phyloP scores from a whole-genome alignment of 2,797 vertebrate species.

The Sebastes goodei region DNA sequence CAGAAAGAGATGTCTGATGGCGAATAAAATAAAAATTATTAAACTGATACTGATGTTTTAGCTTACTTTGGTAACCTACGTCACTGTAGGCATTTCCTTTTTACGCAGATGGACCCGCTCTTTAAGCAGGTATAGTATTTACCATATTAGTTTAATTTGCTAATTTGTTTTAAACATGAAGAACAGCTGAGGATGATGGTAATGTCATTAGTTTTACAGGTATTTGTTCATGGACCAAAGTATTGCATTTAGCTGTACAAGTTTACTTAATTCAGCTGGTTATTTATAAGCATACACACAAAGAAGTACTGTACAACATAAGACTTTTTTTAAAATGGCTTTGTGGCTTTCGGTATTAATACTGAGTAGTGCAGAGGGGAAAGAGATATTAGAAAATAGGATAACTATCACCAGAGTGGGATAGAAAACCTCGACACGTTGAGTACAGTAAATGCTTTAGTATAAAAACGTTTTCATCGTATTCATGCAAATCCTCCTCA shows the following conservation, averaged over 20 bases:
- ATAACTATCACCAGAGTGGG: background rate
- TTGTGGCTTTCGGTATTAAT: background rate
- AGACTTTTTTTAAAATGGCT: background rate
- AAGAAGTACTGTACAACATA: background rate
- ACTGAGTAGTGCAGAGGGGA: background rate
- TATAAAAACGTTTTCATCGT: background rate
- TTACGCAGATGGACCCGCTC: too few species aligned
- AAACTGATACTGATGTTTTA: too few species aligned
- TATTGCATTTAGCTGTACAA: background rate
- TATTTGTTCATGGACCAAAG: background rate
- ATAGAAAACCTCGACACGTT: background rate
- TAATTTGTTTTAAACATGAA: background rate
- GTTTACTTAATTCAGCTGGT: background rate
- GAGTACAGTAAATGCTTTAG: constrained; percentile 9
- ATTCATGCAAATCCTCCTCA: constrained; percentile 41
- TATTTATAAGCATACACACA: background rate
- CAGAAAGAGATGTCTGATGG: too few species aligned
- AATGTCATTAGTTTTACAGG: background rate
- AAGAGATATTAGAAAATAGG: background rate
- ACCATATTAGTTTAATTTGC: background rate
- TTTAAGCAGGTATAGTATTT: background rate
- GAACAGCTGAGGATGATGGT: background rate
- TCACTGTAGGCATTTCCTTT: too few species aligned
- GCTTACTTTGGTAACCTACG: too few species aligned
- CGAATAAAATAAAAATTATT: too few species aligned